Evolutionary conservation across 2,888 invertebrate species (phyloP), one percentile per base, ranked within the genome.

Genomic region (Eupithecia pulchellata): DNA sequence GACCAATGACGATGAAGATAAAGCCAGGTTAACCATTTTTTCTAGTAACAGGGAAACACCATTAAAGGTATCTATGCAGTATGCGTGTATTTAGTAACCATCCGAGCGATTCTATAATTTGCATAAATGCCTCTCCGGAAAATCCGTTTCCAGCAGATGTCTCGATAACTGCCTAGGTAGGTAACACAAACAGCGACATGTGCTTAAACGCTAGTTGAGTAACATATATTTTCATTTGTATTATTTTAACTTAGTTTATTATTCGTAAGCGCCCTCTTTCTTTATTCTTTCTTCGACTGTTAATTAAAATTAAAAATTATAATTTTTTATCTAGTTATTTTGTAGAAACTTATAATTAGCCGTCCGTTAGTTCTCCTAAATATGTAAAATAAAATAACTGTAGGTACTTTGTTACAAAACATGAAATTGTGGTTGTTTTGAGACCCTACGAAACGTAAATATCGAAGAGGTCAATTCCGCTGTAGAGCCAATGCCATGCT

Each of bases 21-120:
- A 61, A 34, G 13, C 32, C 34, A 61, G 34, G 25, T 61, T 36
- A 61, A 34, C 34, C 11, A 2, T 29, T 32, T 5, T 61, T 34
- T 20, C 25, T 36, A 20, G 20, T 20, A 34, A 61, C 34, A 34
- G 5, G 13, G 34, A 20, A 61, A 61, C 61, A 61, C 61, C 34
- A 61, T 61, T 25, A 61, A 61, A 61, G 61, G 34, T 61, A 36
- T 61, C 61, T 61, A 61, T 61, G 61, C 61, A 57, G 29, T 77
- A 79, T 79, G 76, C 78, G 81, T 76, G 78, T 84, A 85, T 89
- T 90, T 89, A 87, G 76, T 79, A 77, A 75, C 68, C 78, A 75
- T 77, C 78, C 78, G 72, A 17, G 68, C 39, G 57, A 34, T 69
- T 67, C 67, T 71, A 68, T 70, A 77, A 78, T 78, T 78, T 78